phyloP scores from a whole-genome alignment of 2,888 invertebrate species.

The Drosophila hawaiiensis region DNA sequence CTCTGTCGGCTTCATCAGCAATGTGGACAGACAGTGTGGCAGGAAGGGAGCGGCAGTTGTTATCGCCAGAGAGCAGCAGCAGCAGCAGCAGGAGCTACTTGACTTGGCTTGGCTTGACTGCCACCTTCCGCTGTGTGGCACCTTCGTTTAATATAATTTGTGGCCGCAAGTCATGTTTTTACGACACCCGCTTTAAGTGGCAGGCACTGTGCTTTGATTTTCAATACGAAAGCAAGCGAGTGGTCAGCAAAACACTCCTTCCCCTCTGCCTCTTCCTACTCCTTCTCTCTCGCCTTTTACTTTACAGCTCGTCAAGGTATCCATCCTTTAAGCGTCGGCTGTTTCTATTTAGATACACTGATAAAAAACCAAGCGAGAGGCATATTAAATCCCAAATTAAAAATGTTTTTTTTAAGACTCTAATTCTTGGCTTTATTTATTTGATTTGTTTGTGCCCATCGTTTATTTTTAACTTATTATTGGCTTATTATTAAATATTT shows the following conservation, averaged over 20 bases:
- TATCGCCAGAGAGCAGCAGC: conserved; percentile 26
- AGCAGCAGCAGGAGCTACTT: conserved; percentile 57
- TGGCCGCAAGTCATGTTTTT: conserved; percentile 70
- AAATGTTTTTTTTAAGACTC: not conserved
- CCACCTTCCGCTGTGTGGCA: conserved; percentile 62
- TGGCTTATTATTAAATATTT: not conserved
- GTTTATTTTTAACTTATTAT: not conserved
- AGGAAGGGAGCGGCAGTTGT: conserved; percentile 13
- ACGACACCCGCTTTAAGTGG: conserved; percentile 70
- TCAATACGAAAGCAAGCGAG: conserved; percentile 22
- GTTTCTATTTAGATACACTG: conserved; percentile 5
- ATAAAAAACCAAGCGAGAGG: not conserved
- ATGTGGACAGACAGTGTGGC: conserved; percentile 8
- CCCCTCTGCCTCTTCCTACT: not conserved
- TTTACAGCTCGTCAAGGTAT: conserved; percentile 38
- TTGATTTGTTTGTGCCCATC: too few species aligned
- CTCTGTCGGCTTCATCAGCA: conserved; percentile 62
- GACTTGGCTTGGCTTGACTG: conserved; percentile 67
- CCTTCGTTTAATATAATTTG: conserved; percentile 75
- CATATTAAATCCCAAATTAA: not conserved
- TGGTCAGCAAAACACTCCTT: conserved; percentile 20
- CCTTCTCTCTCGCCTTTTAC: not conserved
- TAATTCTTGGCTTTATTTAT: too few species aligned
- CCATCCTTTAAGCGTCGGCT: conserved; percentile 9
- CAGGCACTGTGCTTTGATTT: conserved; percentile 46